Evolutionary conservation across 2,113 vertebrate species (phyloP), one percentile per base, ranked within the genome.

Genomic region (Marcusenius ussheri): DNA sequence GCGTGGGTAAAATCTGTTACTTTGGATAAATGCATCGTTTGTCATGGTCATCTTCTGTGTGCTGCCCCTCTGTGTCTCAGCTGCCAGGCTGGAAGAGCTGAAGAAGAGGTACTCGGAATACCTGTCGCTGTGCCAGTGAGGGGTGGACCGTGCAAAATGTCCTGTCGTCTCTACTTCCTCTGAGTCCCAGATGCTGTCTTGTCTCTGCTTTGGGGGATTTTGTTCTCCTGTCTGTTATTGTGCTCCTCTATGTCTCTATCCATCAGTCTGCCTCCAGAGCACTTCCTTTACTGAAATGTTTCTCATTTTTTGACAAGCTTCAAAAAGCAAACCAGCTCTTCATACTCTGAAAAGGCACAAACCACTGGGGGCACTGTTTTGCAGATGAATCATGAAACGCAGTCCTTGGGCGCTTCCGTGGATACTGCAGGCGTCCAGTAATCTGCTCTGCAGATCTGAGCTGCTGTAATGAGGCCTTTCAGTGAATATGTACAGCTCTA

Each of bases 11-110:
- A 66, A 66, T 70, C 62, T 42, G 15, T 80, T 84, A 84, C 42
- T 24, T 84, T n/a, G 39, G 83, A 45, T 42, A 27, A 83, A 83
- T 15, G 77, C 31, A 19, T 15, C 17, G n/a, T 86, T 47, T 86
- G 84, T 27, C 19, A 49, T 24, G 47, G n/a, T 86, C 24, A 86
- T 31, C 47, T 17, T 35, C 1, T 53, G 27, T 87, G 50, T 11
- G 0, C 6, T 53, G 49, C 11, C 45, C 53, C 53, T 31, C 47
- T 90, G 45, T 56, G 15, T 88, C 85, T 24, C 88, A 96, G 96
- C 93, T 0, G 90, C 94, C 35, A 92, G 92, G 53, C 42, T 96
- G 93, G 92, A 95, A 84, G 91, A 93, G 45, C 88, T 96, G 3
- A 91, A 66, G 31, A 91, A 90, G 21, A 86, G 84, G 89, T 92